phyloP scores from a whole-genome alignment of 2,113 vertebrate species.

The Dicaeum eximium region DNA sequence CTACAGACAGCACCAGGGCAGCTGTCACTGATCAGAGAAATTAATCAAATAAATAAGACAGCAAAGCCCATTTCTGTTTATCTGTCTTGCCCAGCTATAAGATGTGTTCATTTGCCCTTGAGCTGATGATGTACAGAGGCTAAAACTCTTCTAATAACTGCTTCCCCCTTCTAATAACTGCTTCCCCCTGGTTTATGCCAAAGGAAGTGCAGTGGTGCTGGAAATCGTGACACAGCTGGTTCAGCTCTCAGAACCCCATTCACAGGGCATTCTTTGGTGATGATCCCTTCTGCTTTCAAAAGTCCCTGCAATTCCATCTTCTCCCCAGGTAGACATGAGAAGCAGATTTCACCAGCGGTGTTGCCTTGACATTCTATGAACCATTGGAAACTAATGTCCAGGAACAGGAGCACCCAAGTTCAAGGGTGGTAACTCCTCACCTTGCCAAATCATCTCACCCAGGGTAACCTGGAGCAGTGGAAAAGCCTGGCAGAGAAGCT shows the following conservation, averaged over 20 bases:
- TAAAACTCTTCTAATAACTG: neutral
- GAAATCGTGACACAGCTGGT: rapidly evolving
- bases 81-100: neutral
- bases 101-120: neutral
- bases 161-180: neutral
- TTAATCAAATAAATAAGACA: neutral
- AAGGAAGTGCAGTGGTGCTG: neutral
- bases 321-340: neutral
- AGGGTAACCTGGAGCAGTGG: neutral
- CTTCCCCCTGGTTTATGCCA: neutral
- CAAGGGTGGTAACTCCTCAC: neutral
- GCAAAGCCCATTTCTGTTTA: neutral
- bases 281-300: neutral
- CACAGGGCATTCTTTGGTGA: neutral
- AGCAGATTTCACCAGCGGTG: neutral
- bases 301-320: neutral
- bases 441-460: neutral
- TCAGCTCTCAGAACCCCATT: neutral
- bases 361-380: neutral
- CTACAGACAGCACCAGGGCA: neutral
- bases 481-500: neutral
- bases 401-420: neutral
- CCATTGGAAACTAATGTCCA: neutral
- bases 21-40: neutral
- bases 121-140: neutral